Evolutionary conservation across 2,113 vertebrate species (phyloP), one percentile per base, ranked within the genome.

Genomic region (Toxostoma redivivum): DNA sequence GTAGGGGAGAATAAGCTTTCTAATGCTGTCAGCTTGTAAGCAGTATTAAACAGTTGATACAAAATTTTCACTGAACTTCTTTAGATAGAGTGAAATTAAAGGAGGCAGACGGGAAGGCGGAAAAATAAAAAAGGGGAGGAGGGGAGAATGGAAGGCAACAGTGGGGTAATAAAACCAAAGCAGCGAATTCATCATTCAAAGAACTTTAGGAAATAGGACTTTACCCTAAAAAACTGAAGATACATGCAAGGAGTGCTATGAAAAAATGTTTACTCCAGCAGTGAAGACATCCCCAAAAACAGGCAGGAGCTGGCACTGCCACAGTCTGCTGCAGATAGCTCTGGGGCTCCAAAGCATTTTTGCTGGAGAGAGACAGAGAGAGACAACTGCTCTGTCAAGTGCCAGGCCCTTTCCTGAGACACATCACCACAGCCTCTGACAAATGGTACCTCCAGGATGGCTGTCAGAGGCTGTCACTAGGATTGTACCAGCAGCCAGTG

Each of bases 51-150:
- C 2, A 42, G 50, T 1, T 6, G 2, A 40, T 30, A 33, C 1
- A 48, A 24, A 21, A 23, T 67, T 57, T 20, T 51, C 18, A 79
- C 28, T 72, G 11, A 27, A 53, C 33, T 47, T 47, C 25, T 57
- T 77, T 28, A 61, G n/a, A 28, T 7, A 40, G 1, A 40, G 18
- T 22, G 9, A 76, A 40, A 7, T 10, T 65, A 56, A 62, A 58
- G 8, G 2, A 3, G 5, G 0, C 1, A 2, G 4, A 2, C 2
- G 4, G 5, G 4, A 1, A 7, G 1, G 10, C 7, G 37, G 3
- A 6, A 37, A 42, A 51, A 42, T 42, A 42, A 15, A 25, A 22
- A n/a, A 10, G 7, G 24, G 7, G 17, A 48, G 27, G 33, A 5
- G 17, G 19, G 11, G 12, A 51, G 8, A 7, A 33, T 69, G 33